Percentiles rank a stretch among this genome's conserved stretches.
These are phyloP conservation scores for Anthonomus grandis DNA, from an alignment of 1,140 invertebrate species.

Conservation along the genomic window DNA sequence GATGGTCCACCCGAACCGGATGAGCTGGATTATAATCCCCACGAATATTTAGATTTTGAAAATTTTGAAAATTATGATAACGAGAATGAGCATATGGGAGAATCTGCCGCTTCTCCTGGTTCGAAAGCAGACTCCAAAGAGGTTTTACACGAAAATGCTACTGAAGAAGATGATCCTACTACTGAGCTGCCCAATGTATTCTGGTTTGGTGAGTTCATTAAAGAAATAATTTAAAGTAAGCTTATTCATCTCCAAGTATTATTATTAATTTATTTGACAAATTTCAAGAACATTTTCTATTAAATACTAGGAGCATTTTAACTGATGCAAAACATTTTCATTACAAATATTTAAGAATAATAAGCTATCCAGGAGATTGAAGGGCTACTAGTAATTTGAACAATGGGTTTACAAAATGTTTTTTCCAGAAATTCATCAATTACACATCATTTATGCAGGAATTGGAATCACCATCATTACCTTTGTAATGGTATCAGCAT, in stretches of 20 bases:
- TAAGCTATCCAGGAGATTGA: no score
- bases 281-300: no score
- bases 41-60: conserved; percentile 41
- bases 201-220: conserved; percentile 36
- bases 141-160: conserved; percentile 36
- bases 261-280: no score
- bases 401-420: no score
- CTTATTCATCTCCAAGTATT: no score
- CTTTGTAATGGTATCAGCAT: conserved; percentile 62
- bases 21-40: conserved; percentile 55
- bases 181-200: conserved; percentile 29
- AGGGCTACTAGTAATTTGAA: conserved; percentile 1
- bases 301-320: no score
- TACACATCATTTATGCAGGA: conserved; percentile 12
- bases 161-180: conserved; percentile 22
- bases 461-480: conserved; percentile 66
- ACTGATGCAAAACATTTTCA: no score
- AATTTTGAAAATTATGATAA: conserved; percentile 51
- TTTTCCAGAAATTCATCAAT: conserved; percentile 25
- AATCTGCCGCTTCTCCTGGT: conserved; percentile 44
- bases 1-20: conserved; percentile 70
- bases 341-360: no score
- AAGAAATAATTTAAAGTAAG: no score
- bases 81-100: conserved; percentile 49
- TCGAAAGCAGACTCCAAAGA: conserved; percentile 35